Evolutionary conservation across 1,140 invertebrate species (phyloP).

Genomic region (Papilio xuthus): DNA sequence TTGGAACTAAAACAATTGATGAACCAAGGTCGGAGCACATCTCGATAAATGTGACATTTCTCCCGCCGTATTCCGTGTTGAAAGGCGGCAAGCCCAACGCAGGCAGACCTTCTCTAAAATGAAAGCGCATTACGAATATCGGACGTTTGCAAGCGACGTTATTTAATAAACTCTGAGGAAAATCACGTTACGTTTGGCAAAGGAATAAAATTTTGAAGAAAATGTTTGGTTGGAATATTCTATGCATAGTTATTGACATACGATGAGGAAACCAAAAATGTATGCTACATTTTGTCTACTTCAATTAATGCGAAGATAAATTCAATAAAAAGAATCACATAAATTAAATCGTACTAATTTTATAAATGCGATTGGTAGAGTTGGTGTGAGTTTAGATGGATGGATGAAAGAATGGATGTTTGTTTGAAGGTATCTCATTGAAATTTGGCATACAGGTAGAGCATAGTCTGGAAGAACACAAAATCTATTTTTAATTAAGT

Average conservation of each 20-base stretch:
- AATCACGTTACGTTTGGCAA: conserved; percentile 16
- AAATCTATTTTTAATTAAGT: too few relatives aligned
- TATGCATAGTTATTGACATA: neutral
- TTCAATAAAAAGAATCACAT: too few relatives aligned
- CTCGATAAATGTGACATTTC: conserved; percentile 84
- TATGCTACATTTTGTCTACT: neutral
- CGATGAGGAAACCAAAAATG: neutral
- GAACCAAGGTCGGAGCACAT: conserved; percentile 88
- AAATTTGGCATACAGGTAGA: too few relatives aligned
- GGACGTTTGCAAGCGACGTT: conserved; percentile 22
- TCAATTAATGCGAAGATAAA: too few relatives aligned
- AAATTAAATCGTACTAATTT: too few relatives aligned
- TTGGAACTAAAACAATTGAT: conserved; percentile 89
- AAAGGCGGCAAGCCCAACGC: conserved; percentile 84
- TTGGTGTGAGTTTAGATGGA: too few relatives aligned
- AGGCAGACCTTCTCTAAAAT: conserved; percentile 85
- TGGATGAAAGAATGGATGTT: too few relatives aligned
- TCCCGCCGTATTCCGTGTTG: conserved; percentile 82
- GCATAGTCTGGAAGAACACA: too few relatives aligned
- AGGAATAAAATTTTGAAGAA: conserved; percentile 2
- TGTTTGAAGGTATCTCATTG: too few relatives aligned
- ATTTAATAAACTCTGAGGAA: conserved; percentile 32
- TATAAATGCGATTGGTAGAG: too few relatives aligned
- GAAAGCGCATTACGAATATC: conserved; percentile 37
- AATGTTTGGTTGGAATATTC: conserved; percentile 4